A percentile compares a stretch with the other conserved stretches of the same genome.
phyloP scores from a whole-genome alignment of 35 echinoderm and acorn worm genomes.

The Patiria miniata region DNA sequence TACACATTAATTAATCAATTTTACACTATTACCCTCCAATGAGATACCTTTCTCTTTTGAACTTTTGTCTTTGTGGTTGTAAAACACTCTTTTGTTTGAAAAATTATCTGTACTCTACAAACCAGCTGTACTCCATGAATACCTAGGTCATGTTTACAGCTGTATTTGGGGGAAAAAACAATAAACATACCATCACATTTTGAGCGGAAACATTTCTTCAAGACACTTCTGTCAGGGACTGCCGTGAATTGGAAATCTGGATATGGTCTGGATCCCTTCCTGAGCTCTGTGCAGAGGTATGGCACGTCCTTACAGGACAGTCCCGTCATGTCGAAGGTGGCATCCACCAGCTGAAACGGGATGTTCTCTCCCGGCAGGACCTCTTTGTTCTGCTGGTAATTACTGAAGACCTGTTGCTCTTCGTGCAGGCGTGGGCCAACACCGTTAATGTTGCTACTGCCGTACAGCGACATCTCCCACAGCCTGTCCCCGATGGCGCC shows the following conservation, averaged over 20 bases:
- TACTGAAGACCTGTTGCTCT: not conserved
- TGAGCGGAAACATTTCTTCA: constrained; percentile 50
- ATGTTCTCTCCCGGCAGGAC: constrained; percentile 70
- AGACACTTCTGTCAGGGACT: constrained; percentile 57
- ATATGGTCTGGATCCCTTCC: constrained; percentile 54
- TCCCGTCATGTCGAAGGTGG: constrained; percentile 80
- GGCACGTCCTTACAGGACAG: constrained; percentile 68
- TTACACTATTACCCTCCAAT: too few species aligned
- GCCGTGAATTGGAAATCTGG: constrained; percentile 74
- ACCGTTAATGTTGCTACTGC: constrained; percentile 70
- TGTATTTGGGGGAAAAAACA: not conserved
- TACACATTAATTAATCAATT: too few species aligned
- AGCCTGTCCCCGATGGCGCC: constrained; percentile 66
- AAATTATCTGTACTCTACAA: too few species aligned
- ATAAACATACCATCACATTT: constrained; percentile 66
- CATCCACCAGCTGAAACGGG: constrained; percentile 61
- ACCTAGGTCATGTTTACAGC: too few species aligned
- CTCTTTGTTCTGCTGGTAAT: constrained; percentile 69
- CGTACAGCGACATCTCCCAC: constrained; percentile 77
- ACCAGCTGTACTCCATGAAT: too few species aligned
- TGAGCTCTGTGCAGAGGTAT: constrained; percentile 87
- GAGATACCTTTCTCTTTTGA: too few species aligned
- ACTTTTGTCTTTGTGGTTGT: too few species aligned
- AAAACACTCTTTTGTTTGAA: too few species aligned
- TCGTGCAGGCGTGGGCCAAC: constrained; percentile 45